Conservation (phyloP, 2,113 vertebrate species). For the Synchiropus splendidus region DNA sequence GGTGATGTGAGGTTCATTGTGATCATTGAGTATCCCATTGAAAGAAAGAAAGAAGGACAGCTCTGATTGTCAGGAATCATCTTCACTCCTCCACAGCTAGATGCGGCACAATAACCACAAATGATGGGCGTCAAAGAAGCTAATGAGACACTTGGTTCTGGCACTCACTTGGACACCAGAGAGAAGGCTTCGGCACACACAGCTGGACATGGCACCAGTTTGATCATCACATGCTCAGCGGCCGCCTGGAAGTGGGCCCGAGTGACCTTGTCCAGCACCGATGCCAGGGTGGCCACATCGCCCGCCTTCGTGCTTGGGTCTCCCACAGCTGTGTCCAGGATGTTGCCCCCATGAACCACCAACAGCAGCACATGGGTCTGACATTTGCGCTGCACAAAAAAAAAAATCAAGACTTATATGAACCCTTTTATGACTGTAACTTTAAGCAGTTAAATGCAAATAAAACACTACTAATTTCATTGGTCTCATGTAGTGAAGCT, state of each 20-base stretch:
- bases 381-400: constrained; percentile 68
- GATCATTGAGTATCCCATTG: too few relatives aligned
- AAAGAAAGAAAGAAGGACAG: too few relatives aligned
- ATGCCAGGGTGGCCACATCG: constrained; percentile 79
- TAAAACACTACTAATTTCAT: too few relatives aligned
- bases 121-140: too few relatives aligned
- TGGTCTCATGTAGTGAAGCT: too few relatives aligned
- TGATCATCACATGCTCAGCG: constrained; percentile 81
- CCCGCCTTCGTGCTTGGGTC: constrained; percentile 80
- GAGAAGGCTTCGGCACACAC: constrained; percentile 93
- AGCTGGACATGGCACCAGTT: constrained; percentile 85
- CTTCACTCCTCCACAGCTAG: too few relatives aligned
- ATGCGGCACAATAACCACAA: too few relatives aligned
- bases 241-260: constrained; percentile 84
- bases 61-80: too few relatives aligned
- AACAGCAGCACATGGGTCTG: constrained; percentile 86
- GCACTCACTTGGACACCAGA: constrained; percentile 90
- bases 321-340: constrained; percentile 78
- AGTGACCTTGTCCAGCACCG: constrained; percentile 86
- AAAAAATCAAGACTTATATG: not conserved
- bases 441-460: too few relatives aligned
- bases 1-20: too few relatives aligned
- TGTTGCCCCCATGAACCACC: constrained; percentile 87
- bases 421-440: too few relatives aligned
- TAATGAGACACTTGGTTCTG: too few relatives aligned